Evolutionary conservation across 2,113 vertebrate genomes (phyloP).

Genomic region (Calonectris borealis): DNA sequence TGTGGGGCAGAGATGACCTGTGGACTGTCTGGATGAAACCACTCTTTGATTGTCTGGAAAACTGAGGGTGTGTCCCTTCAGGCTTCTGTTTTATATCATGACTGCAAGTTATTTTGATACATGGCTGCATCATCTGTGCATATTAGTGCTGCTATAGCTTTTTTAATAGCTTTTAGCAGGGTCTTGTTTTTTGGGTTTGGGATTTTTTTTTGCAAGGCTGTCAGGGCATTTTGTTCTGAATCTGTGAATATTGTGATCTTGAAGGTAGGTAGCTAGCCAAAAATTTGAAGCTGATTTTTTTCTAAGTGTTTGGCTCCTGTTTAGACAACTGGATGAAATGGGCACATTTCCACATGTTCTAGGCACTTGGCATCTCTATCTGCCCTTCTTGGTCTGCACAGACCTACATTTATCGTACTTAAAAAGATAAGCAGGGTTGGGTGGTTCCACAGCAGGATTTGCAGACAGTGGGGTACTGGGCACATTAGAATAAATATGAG

Average conservation of each 20-base stretch:
- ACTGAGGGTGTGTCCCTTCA: neutral
- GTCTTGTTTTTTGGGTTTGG: neutral
- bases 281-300: neutral
- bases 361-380: neutral
- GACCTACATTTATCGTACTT: neutral
- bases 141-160: neutral
- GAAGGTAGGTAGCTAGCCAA: neutral
- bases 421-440: neutral
- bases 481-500: neutral
- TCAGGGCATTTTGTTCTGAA: neutral
- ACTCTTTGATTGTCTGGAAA: neutral
- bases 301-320: neutral
- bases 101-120: neutral
- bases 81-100: neutral
- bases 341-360: constrained; percentile 18
- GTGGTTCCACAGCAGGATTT: neutral
- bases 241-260: neutral
- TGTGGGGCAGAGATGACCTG: neutral
- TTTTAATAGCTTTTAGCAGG: neutral
- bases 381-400: neutral
- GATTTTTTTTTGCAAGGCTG: neutral
- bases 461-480: neutral
- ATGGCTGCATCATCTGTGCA: accelerated
- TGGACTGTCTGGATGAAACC: neutral
- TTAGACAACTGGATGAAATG: neutral